Evolutionary conservation across 2,888 invertebrate species (phyloP).

Genomic region (Ormyrus thymus): DNA sequence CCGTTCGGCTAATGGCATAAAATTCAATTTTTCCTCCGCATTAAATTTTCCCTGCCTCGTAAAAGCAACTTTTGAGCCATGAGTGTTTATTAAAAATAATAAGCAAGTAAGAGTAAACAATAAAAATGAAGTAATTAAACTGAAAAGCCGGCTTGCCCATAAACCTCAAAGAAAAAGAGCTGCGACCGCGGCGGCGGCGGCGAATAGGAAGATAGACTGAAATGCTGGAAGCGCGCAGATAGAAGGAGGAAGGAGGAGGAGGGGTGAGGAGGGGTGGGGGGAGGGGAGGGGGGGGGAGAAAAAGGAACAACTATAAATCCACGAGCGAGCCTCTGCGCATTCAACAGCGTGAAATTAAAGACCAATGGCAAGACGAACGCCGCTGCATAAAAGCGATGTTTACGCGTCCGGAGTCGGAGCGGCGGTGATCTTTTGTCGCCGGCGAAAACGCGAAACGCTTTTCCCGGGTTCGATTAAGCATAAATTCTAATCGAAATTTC

Average conservation of each 20-base stretch:
- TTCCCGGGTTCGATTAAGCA: conserved; percentile 27
- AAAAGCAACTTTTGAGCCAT: conserved; percentile 5
- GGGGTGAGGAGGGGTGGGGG: background rate
- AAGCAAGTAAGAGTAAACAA: conserved; percentile 48
- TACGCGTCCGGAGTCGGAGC: conserved; percentile 23
- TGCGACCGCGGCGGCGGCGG: too few species aligned
- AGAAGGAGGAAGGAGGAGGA: conserved; percentile 23
- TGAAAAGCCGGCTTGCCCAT: conserved; percentile 18
- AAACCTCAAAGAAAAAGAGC: conserved; percentile 21
- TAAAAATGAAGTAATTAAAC: conserved; percentile 48
- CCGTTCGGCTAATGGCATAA: too few species aligned
- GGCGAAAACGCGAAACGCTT: conserved; percentile 8
- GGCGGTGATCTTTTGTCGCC: conserved; percentile 25
- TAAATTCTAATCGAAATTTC: conserved; percentile 45
- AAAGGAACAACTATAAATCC: conserved; percentile 63
- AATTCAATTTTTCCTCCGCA: background rate
- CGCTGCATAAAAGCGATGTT: conserved; percentile 55
- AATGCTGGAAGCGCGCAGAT: conserved; percentile 35
- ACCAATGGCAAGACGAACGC: conserved; percentile 59
- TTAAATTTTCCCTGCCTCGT: conserved; percentile 8
- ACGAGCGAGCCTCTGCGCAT: conserved; percentile 55
- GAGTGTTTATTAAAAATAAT: conserved; percentile 30
- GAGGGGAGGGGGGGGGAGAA: conserved; percentile 10
- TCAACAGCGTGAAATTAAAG: conserved; percentile 68
- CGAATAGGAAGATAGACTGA: conserved; percentile 7